Base-by-base conservation (phyloP, 2,888 invertebrate species). In the Andricus curvator region DNA sequence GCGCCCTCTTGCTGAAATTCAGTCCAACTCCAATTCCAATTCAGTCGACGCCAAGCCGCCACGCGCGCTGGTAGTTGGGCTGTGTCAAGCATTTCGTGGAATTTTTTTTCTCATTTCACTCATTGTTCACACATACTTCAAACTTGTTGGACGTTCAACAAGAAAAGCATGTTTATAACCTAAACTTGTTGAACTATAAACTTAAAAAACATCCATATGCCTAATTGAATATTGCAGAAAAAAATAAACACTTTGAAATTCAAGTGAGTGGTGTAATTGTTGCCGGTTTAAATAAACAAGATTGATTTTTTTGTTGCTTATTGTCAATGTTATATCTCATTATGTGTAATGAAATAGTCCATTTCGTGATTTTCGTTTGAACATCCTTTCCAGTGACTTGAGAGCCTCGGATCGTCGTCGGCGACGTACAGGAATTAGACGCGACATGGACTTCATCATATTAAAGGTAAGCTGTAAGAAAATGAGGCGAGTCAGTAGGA, bases 401-500 rank as follows among this genome's bases (percentile, higher is more conserved):
- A 5, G 20, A 41, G 41, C 41, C 11, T 67, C 67, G 67, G 56
- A 56, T 56, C 15, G 51, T 51, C 51, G 37, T 67, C 22, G 66
- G 9, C 41, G 67, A 41, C 37, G 37, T 67, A 33, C 22, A 67
- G 15, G 11, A 66, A n/a, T 67, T 44, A 17, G 70, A 70, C 70
- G 70, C 70, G 70, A 70, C 68, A 68, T 70, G 70, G 70, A 70
- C 70, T 70, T 70, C 70, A 70, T 70, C 51, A 70, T 70, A 22
- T 70, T 70, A 51, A 70, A 70, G 48, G 70, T 70, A 70, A 48
- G 56, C n/a, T 56, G 5, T 20, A 51, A 2, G 6, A 56, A 56
- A n/a, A n/a, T 2, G 11, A n/a, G n/a, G 9, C 8, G 9, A 56
- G 56, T n/a, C 9, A n/a, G 51, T 51, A 9, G n/a, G n/a, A 70